A percentile compares a stretch with the other conserved stretches of the same genome.
These are phyloP conservation scores for Augochlorella aurata DNA, from an alignment of 2,888 invertebrate genomes.

Conservation along the genomic window DNA sequence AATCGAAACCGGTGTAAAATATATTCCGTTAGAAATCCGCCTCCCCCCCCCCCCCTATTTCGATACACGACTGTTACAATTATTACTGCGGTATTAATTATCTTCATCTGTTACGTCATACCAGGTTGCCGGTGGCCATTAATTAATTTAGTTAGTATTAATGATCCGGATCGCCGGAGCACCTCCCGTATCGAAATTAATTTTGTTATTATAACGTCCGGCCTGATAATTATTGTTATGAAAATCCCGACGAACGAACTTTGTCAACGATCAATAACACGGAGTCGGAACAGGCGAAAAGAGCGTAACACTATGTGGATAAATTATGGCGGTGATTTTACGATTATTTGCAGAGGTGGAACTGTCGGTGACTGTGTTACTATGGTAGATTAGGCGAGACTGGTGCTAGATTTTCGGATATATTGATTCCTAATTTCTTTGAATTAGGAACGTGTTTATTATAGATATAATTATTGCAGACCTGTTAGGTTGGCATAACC, in stretches of 20 bases:
- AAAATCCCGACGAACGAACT: background rate
- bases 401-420: too few relatives aligned
- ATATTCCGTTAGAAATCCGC: background rate
- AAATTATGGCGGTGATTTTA: too few relatives aligned
- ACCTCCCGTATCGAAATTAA: background rate
- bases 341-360: too few relatives aligned
- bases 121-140: background rate
- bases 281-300: too few relatives aligned
- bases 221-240: background rate
- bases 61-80: background rate
- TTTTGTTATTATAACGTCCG: background rate
- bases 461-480: too few relatives aligned
- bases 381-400: too few relatives aligned
- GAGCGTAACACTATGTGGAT: too few relatives aligned
- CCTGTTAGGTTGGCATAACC: too few relatives aligned
- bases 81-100: slow-evolving; percentile 7
- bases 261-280: background rate
- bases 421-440: too few relatives aligned
- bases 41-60: background rate
- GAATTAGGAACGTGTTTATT: too few relatives aligned
- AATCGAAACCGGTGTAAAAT: background rate
- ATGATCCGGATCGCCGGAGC: background rate
- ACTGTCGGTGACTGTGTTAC: too few relatives aligned
- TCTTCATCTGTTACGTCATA: slow-evolving; percentile 1
- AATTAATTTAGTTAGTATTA: slow-evolving; percentile 6